Base-by-base conservation (phyloP, 2,888 invertebrate species). In the Agriopis leucophaearia region DNA sequence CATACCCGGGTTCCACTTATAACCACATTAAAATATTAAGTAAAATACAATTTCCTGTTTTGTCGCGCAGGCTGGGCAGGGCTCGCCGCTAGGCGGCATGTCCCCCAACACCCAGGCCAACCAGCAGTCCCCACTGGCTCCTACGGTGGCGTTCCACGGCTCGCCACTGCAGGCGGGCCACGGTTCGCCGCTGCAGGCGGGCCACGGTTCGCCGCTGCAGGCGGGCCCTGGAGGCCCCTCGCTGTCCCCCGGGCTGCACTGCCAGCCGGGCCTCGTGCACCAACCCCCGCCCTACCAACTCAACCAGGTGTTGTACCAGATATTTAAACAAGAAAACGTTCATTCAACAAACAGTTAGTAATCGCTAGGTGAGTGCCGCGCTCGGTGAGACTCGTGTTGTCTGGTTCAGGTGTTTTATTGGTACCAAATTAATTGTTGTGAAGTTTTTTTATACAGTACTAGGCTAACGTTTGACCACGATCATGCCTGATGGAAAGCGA, bases 71-170 rank as follows among this genome's bases (percentile, higher is more conserved):
- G 40, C 6, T 42, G 55, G 55, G 2, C 77, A 54, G 2, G 62
- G 44, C 7, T 67, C 67, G 4, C 67, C 80, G 3, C 77, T 78
- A 36, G 69, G 69, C 35, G 66, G 74, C 47, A 56, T 68, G 36
- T 76, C 80, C 4, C 78, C 78, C 45, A 5, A 8, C 44, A 44
- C 13, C 0, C 74, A 70, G 18, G 36, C 27, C 13, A 73, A 71
- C 51, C 64, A 65, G 18, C 60, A 71, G 69, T 73, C 73, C 0
- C 74, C 78, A 6, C 52, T 66, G 40, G 64, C 67, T n/a, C 69
- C 73, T 13, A 52, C 52, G 48, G 69, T 52, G 60, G 54, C 60
- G 44, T 58, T 5, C 6, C 66, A 64, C 36, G 51, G 51, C n/a
- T 52, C 61, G 27, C 59, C 65, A 42, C 44, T 54, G 54, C 12